Conservation (phyloP, 35 echinoderm and acorn worm species). For the Diadema setosum region DNA sequence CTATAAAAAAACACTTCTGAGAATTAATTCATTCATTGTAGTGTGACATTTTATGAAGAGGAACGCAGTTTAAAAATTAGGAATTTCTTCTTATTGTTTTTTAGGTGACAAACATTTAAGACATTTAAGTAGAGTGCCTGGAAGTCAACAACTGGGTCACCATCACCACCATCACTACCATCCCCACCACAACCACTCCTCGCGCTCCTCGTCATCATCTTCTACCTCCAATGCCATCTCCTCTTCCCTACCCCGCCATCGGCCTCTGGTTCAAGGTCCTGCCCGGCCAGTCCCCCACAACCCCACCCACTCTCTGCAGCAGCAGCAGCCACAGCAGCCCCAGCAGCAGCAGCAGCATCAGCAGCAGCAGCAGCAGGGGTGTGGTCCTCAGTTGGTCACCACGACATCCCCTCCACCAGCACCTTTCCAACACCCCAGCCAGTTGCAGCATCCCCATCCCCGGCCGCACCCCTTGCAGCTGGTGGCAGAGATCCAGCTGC, state of each 20-base stretch:
- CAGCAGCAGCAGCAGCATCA: background rate
- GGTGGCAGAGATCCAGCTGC: conserved; percentile 75
- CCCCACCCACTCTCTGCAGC: conserved; percentile 7
- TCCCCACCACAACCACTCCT: background rate
- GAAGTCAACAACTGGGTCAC: background rate
- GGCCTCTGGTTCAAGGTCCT: background rate
- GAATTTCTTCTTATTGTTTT: no score
- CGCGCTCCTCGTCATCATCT: background rate
- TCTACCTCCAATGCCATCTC: background rate
- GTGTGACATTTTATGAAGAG: no score
- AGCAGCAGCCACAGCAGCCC: background rate
- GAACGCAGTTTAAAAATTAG: no score
- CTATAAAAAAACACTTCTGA: no score
- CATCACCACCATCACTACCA: conserved; percentile 30
- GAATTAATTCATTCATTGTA: no score
- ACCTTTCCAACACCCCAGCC: background rate
- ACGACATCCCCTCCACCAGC: background rate
- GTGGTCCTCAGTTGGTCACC: background rate
- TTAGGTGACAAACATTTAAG: background rate
- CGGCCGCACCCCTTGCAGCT: background rate
- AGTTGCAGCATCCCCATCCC: background rate
- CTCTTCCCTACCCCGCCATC: background rate
- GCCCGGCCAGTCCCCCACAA: background rate
- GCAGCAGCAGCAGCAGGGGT: background rate
- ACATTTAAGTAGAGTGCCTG: background rate